Evolutionary conservation across 2,797 vertebrate genomes (phyloP).

Genomic region (Sciaenops ocellatus): DNA sequence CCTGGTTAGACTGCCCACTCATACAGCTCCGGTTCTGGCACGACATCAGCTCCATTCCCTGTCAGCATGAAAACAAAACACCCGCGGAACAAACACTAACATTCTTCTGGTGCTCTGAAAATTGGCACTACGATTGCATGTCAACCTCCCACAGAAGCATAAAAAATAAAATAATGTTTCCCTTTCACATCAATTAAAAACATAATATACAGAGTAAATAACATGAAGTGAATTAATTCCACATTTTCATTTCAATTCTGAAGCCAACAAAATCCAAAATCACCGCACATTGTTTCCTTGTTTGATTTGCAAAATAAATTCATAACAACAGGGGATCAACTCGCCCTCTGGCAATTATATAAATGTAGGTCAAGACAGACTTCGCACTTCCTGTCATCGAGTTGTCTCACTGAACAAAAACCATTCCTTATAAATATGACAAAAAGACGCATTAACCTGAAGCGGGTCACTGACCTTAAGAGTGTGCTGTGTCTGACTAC

Average conservation of each 20-base stretch:
- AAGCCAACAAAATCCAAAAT: neutral
- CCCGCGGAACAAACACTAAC: too few species aligned
- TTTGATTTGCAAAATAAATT: constrained; percentile 3
- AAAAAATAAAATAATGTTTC: too few species aligned
- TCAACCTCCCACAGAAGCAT: neutral
- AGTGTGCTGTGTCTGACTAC: constrained; percentile 38
- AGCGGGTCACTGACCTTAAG: constrained; percentile 36
- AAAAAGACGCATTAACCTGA: constrained; percentile 27
- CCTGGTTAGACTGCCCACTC: too few species aligned
- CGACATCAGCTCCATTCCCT: too few species aligned
- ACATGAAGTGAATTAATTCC: neutral
- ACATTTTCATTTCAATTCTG: neutral
- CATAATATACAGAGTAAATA: too few species aligned
- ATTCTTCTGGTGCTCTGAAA: too few species aligned
- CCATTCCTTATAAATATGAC: constrained; percentile 22
- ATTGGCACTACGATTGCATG: neutral
- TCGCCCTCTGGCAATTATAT: constrained; percentile 20
- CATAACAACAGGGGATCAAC: neutral
- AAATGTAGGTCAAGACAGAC: constrained; percentile 34
- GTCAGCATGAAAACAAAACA: too few species aligned
- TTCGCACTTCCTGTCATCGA: constrained; percentile 8
- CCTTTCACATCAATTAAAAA: too few species aligned
- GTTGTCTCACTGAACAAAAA: constrained; percentile 17
- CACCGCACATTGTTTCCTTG: neutral
- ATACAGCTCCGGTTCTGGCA: too few species aligned